Base-by-base conservation (phyloP, 2,888 invertebrate species). In the Gandaritis pyraliata region DNA sequence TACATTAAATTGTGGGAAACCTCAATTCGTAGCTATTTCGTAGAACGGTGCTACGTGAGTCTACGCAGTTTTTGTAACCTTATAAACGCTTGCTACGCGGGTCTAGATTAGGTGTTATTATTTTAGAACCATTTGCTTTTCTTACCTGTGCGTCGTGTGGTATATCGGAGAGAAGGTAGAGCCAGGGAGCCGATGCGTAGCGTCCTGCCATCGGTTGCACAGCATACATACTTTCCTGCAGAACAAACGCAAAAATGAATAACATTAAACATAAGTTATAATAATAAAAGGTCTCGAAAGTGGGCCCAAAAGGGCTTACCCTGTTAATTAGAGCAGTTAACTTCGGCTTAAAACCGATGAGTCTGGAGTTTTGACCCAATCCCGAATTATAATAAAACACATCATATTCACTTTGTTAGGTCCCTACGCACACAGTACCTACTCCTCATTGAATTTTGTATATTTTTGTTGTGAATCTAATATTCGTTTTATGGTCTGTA, bases 151-250 rank as follows among this genome's bases (percentile, higher is more conserved):
- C 80, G 55, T 91, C 90, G 47, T 81, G 87, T 16, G 91, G 88
- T 73, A 87, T 73, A 58, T 89, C 90, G 56, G 87, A 79, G 38
- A 89, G 82, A 6, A 88, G 77, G 73, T 92, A 92, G 10, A 89
- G 69, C 90, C 89, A 89, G 8, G 90, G 89, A 4, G 86, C 77
- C 23, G 81, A 75, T 81, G 80, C 72, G 81, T 92, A 93, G 75
- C 93, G 94, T n/a, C 92, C 91, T 30, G 92, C 86, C 78, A 93
- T 78, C 65, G 92, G 87, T 23, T 93, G 92, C 65, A 93, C 77
- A 33, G 91, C 88, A 77, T 93, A 94, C 68, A 87, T 71, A 65
- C 74, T 80, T 65, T 88, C 89, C 90, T 87, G 71, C 43, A 54
- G 51, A 61, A 54, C 47, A 41, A 65, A 69, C 23, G 58, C 13